phyloP scores from a whole-genome alignment of 1,140 invertebrate genomes.

The Trachymyrmex septentrionalis region DNA sequence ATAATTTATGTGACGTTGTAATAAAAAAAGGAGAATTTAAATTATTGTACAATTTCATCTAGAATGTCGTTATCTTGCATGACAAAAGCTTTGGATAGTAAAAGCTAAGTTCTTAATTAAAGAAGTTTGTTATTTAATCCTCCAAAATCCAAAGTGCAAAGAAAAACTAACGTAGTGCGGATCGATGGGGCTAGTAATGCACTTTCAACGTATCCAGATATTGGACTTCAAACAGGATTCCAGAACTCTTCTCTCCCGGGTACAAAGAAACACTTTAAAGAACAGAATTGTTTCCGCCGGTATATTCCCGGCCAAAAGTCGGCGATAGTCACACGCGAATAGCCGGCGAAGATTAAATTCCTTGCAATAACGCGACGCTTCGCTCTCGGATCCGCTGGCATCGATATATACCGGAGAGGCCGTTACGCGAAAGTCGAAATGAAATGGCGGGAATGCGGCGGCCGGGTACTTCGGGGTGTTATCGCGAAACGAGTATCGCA shows the following conservation, averaged over 20 bases:
- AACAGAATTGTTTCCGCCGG: slow-evolving; percentile 38
- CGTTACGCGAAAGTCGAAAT: slow-evolving; percentile 73
- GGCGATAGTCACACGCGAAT: slow-evolving; percentile 52
- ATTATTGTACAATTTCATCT: neutral
- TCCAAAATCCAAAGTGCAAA: neutral
- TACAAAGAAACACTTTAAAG: slow-evolving; percentile 37
- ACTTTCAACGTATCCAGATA: neutral
- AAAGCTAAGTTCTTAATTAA: slow-evolving; percentile 4
- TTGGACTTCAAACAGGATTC: neutral
- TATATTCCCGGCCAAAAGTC: neutral
- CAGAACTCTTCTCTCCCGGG: neutral
- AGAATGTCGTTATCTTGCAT: neutral
- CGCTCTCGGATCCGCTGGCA: slow-evolving; percentile 41
- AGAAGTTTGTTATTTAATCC: neutral
- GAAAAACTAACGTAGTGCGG: neutral
- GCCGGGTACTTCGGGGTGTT: slow-evolving; percentile 68
- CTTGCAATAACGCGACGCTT: slow-evolving; percentile 64
- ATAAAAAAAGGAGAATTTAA: neutral
- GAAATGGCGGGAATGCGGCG: slow-evolving; percentile 79
- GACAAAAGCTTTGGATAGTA: neutral
- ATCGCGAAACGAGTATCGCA: slow-evolving; percentile 75
- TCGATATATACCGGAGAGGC: slow-evolving; percentile 66
- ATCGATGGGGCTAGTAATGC: neutral
- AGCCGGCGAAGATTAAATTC: slow-evolving; percentile 71
- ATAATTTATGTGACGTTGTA: neutral